Evolutionary conservation across 2,113 vertebrate genomes (phyloP).

Genomic region (Microcebus ravelobensis): DNA sequence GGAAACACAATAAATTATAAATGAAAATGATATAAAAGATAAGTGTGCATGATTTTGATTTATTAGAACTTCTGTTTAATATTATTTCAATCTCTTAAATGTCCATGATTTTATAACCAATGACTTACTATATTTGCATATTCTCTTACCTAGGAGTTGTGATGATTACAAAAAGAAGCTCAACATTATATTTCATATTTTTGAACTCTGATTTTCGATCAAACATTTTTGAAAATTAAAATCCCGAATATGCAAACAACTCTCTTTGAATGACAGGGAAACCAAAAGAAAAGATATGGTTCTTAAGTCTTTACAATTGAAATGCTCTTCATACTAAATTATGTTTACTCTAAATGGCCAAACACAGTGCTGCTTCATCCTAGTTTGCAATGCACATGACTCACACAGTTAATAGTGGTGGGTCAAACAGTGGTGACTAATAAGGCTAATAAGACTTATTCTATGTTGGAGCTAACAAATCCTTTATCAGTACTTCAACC

Average conservation of each 20-base stretch:
- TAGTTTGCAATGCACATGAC: slow-evolving; percentile 42
- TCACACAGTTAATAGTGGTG: slow-evolving; percentile 75
- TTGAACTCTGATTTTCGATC: slow-evolving; percentile 44
- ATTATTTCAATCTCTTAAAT: slow-evolving; percentile 5
- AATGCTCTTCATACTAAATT: slow-evolving; percentile 46
- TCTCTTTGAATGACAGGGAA: slow-evolving; percentile 15
- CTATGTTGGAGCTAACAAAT: slow-evolving; percentile 85
- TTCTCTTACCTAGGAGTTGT: neutral
- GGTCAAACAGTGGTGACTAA: slow-evolving; percentile 85
- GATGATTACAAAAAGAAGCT: slow-evolving; percentile 14
- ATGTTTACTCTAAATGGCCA: slow-evolving; percentile 64
- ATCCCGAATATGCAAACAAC: neutral
- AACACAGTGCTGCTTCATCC: slow-evolving; percentile 51
- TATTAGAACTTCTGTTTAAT: neutral
- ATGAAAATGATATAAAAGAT: neutral
- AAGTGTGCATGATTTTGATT: neutral
- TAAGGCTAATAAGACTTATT: slow-evolving; percentile 86
- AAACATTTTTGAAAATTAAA: slow-evolving; percentile 54
- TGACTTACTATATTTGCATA: neutral
- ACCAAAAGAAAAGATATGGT: slow-evolving; percentile 29
- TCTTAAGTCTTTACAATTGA: slow-evolving; percentile 54
- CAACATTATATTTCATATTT: slow-evolving; percentile 69
- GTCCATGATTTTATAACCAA: neutral
- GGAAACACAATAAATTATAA: neutral
- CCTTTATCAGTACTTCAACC: slow-evolving; percentile 88